Base-by-base conservation (phyloP, 2,113 vertebrate genomes). In the Theropithecus gelada region DNA sequence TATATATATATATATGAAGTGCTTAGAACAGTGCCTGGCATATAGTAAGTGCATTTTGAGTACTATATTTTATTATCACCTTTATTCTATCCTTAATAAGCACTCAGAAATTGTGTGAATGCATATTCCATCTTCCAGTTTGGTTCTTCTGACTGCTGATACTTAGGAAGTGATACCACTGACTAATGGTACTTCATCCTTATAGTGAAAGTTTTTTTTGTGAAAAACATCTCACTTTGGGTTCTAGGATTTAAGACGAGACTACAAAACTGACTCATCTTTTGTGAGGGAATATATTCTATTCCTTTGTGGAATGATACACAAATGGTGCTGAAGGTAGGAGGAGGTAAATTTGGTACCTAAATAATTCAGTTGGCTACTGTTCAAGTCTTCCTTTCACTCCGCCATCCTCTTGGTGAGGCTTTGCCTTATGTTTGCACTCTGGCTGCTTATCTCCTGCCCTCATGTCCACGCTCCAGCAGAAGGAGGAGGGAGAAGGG, bases 231-330 rank as follows among this genome's bases (percentile, higher is more conserved):
- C 27, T 85, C 32, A 82, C 52, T 94, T 95, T 75, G 32, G 8
- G 22, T 80, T 92, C 97, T 95, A 84, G 64, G 61, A 90, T 78
- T 78, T 88, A 70, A 93, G 59, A 61, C 22, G 72, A 61, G 86
- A 72, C 27, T 64, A 43, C 5, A 94, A 92, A 32, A 70, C 13
- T 50, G 80, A 50, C 6, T 80, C 40, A 50, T 32, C 8, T 88
- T 88, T 92, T 93, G 43, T 45, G 3, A 23, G 48, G 59, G 35
- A 61, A 38, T 79, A 50, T 11, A 72, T 94, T 89, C 32, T 81
- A 10, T 79, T 78, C n/a, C 68, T 89, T 79, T 87, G 22, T 87
- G 59, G 93, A 87, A 40, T 61, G 82, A 45, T 82, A 50, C 1
- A 14, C 70, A n/a, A 61, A 25, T 72, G 25, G 38, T 64, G 70